Evolutionary conservation across 2,888 invertebrate species (phyloP).

Genomic region (Corythucha ciliata): DNA sequence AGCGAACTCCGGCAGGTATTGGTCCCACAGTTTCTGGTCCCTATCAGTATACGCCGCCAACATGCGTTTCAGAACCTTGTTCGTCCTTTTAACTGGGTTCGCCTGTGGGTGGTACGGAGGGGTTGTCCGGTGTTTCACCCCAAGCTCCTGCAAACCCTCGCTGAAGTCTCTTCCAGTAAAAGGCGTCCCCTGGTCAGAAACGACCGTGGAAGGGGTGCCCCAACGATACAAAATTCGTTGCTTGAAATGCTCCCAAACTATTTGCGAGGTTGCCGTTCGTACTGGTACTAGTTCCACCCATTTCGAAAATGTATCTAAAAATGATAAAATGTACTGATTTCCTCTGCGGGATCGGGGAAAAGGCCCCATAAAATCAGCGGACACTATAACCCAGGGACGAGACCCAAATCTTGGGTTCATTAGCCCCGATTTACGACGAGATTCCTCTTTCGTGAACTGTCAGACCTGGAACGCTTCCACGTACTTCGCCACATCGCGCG

Average conservation of each 20-base stretch:
- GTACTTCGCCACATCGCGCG: background rate
- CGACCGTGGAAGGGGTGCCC: slow-evolving; percentile 30
- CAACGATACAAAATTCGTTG: slow-evolving; percentile 28
- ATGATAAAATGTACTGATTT: slow-evolving; percentile 33
- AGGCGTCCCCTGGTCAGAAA: slow-evolving; percentile 34
- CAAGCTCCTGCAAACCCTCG: slow-evolving; percentile 18
- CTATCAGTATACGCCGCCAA: slow-evolving; percentile 25
- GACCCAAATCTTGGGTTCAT: no score
- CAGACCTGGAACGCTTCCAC: background rate
- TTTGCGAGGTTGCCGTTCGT: no score
- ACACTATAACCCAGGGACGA: slow-evolving; percentile 28
- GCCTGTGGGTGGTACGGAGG: slow-evolving; percentile 34
- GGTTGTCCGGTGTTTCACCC: slow-evolving; percentile 19
- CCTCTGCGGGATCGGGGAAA: slow-evolving; percentile 19
- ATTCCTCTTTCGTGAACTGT: no score
- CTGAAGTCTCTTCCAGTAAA: slow-evolving; percentile 27
- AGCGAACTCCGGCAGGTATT: slow-evolving; percentile 27
- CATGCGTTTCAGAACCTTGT: slow-evolving; percentile 33
- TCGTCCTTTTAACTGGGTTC: slow-evolving; percentile 34
- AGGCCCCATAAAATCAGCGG: slow-evolving; percentile 26
- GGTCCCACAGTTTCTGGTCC: slow-evolving; percentile 27
- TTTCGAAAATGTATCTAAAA: slow-evolving; percentile 35
- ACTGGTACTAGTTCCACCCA: slow-evolving; percentile 33
- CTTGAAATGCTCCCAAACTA: no score
- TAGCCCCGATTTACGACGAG: no score